Percentiles rank a stretch among this genome's conserved stretches.
These are phyloP conservation scores for Oncorhynchus nerka DNA, from an alignment of 2,113 vertebrate genomes.

Conservation along the genomic window DNA sequence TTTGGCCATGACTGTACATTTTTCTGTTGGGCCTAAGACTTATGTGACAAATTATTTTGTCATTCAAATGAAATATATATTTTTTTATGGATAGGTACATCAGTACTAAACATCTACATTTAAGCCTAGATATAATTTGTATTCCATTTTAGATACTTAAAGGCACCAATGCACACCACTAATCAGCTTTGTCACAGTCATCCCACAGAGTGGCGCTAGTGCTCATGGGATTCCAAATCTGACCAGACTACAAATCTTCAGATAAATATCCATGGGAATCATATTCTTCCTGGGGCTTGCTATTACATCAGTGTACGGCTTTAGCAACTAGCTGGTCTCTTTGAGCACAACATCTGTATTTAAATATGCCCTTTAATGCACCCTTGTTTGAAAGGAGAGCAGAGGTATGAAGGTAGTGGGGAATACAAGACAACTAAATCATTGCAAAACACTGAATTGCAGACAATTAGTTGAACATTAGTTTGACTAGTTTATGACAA, in stretches of 20 bases:
- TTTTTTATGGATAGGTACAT: background rate
- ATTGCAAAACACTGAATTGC: background rate
- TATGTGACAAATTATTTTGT: too few species aligned
- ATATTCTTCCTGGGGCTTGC: background rate
- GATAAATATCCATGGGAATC: background rate
- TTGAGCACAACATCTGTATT: background rate
- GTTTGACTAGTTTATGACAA: too few species aligned
- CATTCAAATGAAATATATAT: background rate
- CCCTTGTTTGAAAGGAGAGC: background rate
- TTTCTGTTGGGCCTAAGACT: too few species aligned
- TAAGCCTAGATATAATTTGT: background rate
- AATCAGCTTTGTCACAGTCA: background rate
- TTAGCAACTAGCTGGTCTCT: background rate
- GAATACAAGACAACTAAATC: background rate
- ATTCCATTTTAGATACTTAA: background rate
- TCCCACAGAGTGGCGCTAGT: constrained; percentile 51
- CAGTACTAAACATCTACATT: background rate
- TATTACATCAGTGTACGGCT: background rate
- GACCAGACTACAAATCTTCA: background rate
- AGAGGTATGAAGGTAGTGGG: background rate
- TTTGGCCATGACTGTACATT: too few species aligned
- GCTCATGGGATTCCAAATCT: background rate
- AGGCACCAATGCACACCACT: background rate
- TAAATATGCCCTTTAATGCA: background rate
- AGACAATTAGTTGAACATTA: too few species aligned